phyloP scores from a whole-genome alignment of 2,888 invertebrate genomes.

The Cryptus armator region DNA sequence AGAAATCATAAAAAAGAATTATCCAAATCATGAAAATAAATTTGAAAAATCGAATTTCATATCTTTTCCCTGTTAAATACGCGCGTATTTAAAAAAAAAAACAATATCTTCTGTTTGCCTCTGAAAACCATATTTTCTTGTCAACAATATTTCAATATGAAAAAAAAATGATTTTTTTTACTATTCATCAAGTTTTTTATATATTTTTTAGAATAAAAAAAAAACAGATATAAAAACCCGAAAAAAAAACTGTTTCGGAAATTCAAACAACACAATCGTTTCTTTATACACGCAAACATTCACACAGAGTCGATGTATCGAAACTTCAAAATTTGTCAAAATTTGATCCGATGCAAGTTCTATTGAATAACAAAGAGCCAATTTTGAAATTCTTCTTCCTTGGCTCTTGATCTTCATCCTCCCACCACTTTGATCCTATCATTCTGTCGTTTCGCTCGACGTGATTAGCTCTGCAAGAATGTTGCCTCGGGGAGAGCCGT shows the following conservation, averaged over 20 bases:
- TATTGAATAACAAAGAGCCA: neutral
- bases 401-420: slow-evolving; percentile 14
- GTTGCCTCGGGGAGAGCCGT: neutral
- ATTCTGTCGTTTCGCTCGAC: neutral
- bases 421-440: neutral
- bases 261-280: neutral
- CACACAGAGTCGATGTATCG: neutral
- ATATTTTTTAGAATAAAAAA: too few species aligned
- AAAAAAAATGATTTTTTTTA: too few species aligned
- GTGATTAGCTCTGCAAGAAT: slow-evolving; percentile 34
- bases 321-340: neutral
- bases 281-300: neutral
- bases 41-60: too few species aligned
- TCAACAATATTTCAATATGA: too few species aligned
- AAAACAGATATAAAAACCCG: neutral
- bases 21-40: too few species aligned
- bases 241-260: neutral
- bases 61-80: too few species aligned
- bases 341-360: neutral
- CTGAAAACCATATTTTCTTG: too few species aligned
- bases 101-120: too few species aligned
- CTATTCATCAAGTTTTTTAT: too few species aligned
- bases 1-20: too few species aligned
- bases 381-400: neutral
- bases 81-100: too few species aligned